Percentiles rank a stretch among this genome's conserved stretches.
Conservation (phyloP, 2,797 vertebrate genomes). For the Otus scops region DNA sequence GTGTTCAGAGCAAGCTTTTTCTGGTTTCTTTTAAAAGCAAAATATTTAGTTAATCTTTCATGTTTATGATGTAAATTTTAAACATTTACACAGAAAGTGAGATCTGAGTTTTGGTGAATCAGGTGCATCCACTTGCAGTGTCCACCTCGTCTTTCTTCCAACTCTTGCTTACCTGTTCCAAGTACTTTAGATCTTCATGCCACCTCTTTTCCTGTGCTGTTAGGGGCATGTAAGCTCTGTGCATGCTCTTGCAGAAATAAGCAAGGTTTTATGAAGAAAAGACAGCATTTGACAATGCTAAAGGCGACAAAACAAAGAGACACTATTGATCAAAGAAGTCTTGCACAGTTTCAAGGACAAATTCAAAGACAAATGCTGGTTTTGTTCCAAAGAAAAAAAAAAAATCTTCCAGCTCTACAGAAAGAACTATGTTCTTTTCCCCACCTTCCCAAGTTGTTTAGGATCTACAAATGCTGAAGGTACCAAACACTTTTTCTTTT, state of each 20-base stretch:
- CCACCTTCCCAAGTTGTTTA: not conserved
- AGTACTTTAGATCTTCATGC: not conserved
- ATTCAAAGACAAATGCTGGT: not conserved
- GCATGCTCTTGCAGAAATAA: not conserved
- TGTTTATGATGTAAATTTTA: not conserved
- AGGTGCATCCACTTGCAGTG: rapidly evolving
- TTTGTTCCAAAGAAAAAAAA: not conserved
- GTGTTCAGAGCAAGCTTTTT: not conserved
- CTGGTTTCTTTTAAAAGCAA: not conserved
- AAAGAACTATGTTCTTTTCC: not conserved
- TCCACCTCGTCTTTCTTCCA: not conserved
- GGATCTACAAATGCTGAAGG: not conserved
- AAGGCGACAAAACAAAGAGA: not conserved
- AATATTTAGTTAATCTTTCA: not conserved
- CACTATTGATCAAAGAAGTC: not conserved
- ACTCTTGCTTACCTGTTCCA: not conserved
- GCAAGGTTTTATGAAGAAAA: not conserved
- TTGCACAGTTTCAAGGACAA: not conserved
- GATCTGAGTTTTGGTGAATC: not conserved
- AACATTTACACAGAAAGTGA: not conserved
- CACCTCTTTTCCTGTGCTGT: not conserved
- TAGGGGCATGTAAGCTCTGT: not conserved
- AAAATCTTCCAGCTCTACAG: not conserved
- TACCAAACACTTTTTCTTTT: not conserved
- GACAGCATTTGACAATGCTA: not conserved